phyloP scores from a whole-genome alignment of 2,113 vertebrate species.

The Alces alces region DNA sequence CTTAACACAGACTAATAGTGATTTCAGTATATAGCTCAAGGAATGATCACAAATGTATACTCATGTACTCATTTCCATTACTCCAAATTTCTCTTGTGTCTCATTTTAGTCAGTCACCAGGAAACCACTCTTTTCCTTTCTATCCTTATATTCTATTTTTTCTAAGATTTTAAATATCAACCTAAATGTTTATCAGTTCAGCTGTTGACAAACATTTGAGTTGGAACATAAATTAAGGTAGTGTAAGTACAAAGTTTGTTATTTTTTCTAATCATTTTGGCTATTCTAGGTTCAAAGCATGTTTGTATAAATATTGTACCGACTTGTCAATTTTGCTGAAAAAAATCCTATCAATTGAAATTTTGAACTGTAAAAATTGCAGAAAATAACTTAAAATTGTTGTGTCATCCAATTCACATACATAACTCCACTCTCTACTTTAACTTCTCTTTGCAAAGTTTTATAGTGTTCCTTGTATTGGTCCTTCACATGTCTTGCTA shows the following conservation, averaged over 20 bases:
- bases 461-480: not conserved
- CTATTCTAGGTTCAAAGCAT: not conserved
- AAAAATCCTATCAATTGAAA: not conserved
- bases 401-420: not conserved
- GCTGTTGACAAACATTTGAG: not conserved
- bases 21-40: not conserved
- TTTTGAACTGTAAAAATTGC: not conserved
- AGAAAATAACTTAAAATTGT: not conserved
- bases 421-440: not conserved
- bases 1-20: not conserved
- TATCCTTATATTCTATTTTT: not conserved
- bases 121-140: not conserved
- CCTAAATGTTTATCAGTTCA: not conserved
- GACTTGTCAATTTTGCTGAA: not conserved
- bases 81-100: not conserved
- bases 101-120: not conserved
- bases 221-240: not conserved
- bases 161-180: not conserved
- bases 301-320: not conserved
- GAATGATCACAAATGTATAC: not conserved
- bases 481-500: not conserved
- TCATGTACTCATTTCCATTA: not conserved
- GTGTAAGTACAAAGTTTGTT: not conserved
- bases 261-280: not conserved
- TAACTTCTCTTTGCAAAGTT: not conserved